phyloP scores from a whole-genome alignment of 2,888 invertebrate species.

The Operophtera brumata region DNA sequence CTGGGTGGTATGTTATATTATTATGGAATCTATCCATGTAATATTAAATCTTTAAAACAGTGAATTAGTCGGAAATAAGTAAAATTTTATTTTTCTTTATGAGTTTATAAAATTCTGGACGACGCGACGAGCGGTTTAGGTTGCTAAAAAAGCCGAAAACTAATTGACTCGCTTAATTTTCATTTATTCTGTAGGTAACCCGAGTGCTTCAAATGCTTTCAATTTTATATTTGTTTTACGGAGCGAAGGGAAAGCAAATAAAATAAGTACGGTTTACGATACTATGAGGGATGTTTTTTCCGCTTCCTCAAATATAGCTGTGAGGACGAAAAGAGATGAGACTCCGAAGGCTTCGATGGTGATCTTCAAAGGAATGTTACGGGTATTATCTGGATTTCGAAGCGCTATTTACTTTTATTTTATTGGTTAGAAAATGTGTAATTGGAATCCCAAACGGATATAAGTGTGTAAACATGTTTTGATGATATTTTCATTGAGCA shows the following conservation, averaged over 20 bases:
- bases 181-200: neutral
- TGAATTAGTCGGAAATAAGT: too few relatives aligned
- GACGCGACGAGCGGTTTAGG: too few relatives aligned
- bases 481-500: too few relatives aligned
- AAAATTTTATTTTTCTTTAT: too few relatives aligned
- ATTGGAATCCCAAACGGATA: neutral
- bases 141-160: neutral
- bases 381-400: neutral
- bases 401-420: neutral
- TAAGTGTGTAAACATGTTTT: neutral
- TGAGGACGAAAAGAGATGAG: conserved; percentile 41
- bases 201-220: neutral
- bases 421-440: neutral
- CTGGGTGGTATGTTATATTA: too few relatives aligned
- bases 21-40: too few relatives aligned
- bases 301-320: conserved; percentile 36
- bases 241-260: conserved; percentile 19
- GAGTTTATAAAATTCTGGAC: too few relatives aligned
- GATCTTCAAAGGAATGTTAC: conserved; percentile 34
- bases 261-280: conserved; percentile 12
- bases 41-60: too few relatives aligned
- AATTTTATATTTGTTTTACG: conserved; percentile 1
- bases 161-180: neutral
- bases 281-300: conserved; percentile 34
- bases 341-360: conserved; percentile 10